Percentiles rank a stretch among this genome's conserved stretches.
phyloP scores from a whole-genome alignment of 2,113 vertebrate species.

The Dolichotis patagonum region DNA sequence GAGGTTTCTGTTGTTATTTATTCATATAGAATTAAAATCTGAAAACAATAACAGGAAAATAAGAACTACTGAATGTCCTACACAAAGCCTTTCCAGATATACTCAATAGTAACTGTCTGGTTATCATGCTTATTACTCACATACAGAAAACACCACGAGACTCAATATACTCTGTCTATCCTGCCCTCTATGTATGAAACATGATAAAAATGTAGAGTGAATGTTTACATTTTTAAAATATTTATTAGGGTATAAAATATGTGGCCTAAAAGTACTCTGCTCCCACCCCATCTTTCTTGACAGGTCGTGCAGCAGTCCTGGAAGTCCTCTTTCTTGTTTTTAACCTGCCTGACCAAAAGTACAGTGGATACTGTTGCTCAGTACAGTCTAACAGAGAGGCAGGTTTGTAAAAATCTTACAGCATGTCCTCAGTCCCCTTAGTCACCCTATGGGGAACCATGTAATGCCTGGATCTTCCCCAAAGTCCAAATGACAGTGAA shows the following conservation, averaged over 20 bases:
- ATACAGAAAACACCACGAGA: background rate
- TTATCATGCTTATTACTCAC: background rate
- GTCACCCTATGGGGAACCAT: background rate
- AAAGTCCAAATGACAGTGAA: background rate
- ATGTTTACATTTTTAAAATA: background rate
- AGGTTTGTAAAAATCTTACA: background rate
- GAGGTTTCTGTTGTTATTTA: background rate
- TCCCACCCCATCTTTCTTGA: background rate
- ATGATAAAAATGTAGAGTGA: background rate
- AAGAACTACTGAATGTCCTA: background rate
- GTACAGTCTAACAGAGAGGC: background rate
- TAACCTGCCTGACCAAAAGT: background rate
- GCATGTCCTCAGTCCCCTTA: background rate
- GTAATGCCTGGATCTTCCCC: background rate
- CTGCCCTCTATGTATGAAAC: background rate
- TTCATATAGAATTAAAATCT: background rate
- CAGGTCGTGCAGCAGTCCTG: background rate
- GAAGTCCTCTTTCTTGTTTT: background rate
- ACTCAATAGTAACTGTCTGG: background rate
- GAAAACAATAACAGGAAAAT: background rate
- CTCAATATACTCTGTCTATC: too few relatives aligned
- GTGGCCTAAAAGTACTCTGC: background rate
- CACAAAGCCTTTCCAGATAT: background rate
- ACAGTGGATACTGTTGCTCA: background rate
- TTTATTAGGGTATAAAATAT: background rate